These are phyloP conservation scores for Drosophila austrosaltans DNA, from an alignment of 2,888 invertebrate species.

Conservation along the genomic window DNA sequence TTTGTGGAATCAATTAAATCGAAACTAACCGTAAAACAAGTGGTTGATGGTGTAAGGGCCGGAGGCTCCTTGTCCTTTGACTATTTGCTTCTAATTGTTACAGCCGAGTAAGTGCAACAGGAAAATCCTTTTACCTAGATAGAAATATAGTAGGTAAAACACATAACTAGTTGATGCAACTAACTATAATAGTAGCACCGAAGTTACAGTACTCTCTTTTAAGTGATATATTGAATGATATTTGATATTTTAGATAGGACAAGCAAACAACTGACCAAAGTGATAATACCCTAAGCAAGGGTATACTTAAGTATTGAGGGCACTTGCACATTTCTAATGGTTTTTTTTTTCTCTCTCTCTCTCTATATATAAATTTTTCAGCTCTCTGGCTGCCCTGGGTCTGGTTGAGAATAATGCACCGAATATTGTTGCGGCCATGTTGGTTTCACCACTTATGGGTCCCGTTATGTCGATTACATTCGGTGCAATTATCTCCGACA, in stretches of 20 bases:
- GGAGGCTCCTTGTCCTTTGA: constrained; percentile 93
- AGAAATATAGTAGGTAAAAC: too few species aligned
- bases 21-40: constrained; percentile 92
- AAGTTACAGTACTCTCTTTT: neutral
- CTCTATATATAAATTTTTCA: constrained; percentile 73
- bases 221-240: neutral
- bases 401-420: constrained; percentile 93
- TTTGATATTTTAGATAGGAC: too few species aligned
- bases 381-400: constrained; percentile 92
- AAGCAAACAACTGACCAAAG: neutral
- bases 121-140: too few species aligned
- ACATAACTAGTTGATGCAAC: too few species aligned
- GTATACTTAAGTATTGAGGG: neutral
- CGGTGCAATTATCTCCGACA: constrained; percentile 91
- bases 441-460: constrained; percentile 91
- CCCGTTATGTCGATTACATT: constrained; percentile 95
- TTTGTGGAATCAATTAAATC: constrained; percentile 91
- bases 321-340: constrained; percentile 12
- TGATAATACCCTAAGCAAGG: constrained; percentile 8
- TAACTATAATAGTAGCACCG: too few species aligned
- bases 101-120: constrained; percentile 89
- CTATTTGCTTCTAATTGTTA: constrained; percentile 90
- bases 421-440: constrained; percentile 90
- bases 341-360: neutral
- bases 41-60: constrained; percentile 89